phyloP scores from a whole-genome alignment of 2,888 invertebrate species.

The Mythimna pallens region DNA sequence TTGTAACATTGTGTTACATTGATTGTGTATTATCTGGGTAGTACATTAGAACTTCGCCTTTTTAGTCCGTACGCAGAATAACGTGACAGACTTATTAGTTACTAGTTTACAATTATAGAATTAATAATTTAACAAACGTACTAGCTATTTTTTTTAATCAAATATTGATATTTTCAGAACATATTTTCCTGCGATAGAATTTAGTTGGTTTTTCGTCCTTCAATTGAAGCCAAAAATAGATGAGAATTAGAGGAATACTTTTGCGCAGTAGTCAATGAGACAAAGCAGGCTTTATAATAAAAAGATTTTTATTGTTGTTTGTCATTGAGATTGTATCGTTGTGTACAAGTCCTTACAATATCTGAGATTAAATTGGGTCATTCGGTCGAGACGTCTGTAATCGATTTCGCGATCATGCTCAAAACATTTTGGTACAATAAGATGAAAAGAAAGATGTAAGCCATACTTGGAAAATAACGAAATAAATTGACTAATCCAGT shows the following conservation, averaged over 20 bases:
- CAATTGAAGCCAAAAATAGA: background rate
- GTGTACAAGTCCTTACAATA: slow-evolving; percentile 52
- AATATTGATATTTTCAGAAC: slow-evolving; percentile 4
- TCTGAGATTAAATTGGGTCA: slow-evolving; percentile 81
- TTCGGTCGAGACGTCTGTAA: slow-evolving; percentile 81
- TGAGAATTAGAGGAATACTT: background rate
- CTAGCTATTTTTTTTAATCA: background rate
- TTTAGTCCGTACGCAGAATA: slow-evolving; percentile 23
- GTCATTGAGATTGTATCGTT: slow-evolving; percentile 18
- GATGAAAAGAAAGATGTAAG: slow-evolving; percentile 34
- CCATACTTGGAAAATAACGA: slow-evolving; percentile 4
- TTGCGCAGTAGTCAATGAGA: background rate
- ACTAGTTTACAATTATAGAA: slow-evolving; percentile 44
- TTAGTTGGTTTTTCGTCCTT: background rate
- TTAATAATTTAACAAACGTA: slow-evolving; percentile 30
- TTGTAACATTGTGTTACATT: background rate
- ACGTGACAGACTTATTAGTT: slow-evolving; percentile 47
- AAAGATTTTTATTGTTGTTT: slow-evolving; percentile 15
- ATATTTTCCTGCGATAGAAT: slow-evolving; percentile 10
- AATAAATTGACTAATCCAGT: background rate
- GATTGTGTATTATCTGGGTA: slow-evolving; percentile 2
- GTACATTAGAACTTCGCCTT: slow-evolving; percentile 3
- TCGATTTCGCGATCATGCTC: slow-evolving; percentile 85
- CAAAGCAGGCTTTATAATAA: slow-evolving; percentile 10
- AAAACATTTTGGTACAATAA: slow-evolving; percentile 64